These are phyloP conservation scores for Brachionus rubens DNA, from an alignment of 1,140 invertebrate species.

Conservation along the genomic window DNA sequence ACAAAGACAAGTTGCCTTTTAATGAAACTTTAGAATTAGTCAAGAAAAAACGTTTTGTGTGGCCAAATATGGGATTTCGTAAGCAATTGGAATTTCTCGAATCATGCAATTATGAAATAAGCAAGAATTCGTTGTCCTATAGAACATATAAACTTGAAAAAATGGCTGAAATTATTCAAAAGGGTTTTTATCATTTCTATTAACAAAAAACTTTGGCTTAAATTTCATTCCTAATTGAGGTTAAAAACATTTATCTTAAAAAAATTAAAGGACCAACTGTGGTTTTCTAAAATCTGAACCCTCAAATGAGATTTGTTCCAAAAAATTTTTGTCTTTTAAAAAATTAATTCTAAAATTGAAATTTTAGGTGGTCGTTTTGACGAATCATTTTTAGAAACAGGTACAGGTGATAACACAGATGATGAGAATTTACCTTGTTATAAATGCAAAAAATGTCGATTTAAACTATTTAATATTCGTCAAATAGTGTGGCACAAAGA, in stretches of 20 bases:
- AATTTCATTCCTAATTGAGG: too few species aligned
- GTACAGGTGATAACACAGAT: not conserved
- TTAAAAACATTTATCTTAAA: too few species aligned
- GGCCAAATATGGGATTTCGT: not conserved
- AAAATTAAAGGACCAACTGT: too few species aligned
- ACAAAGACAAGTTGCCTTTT: not conserved
- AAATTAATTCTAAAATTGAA: not conserved
- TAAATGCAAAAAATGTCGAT: constrained; percentile 29
- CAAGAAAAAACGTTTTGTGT: not conserved
- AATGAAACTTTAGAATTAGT: constrained; percentile 2
- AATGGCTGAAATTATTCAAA: not conserved
- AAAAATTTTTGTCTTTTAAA: too few species aligned
- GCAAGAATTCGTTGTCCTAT: not conserved
- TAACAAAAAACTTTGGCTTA: too few species aligned
- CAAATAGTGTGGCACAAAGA: constrained; percentile 3
- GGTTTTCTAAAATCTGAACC: too few species aligned
- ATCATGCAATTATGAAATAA: not conserved
- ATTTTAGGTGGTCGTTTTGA: not conserved
- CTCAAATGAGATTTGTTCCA: too few species aligned
- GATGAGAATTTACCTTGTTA: not conserved
- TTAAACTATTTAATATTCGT: not conserved
- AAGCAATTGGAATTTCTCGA: not conserved
- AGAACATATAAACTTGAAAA: not conserved
- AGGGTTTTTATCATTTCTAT: not conserved
- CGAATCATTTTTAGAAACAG: not conserved